These are phyloP conservation scores for Caenorhabditis panamensis DNA, from an alignment of 2,888 invertebrate genomes.

Conservation along the genomic window DNA sequence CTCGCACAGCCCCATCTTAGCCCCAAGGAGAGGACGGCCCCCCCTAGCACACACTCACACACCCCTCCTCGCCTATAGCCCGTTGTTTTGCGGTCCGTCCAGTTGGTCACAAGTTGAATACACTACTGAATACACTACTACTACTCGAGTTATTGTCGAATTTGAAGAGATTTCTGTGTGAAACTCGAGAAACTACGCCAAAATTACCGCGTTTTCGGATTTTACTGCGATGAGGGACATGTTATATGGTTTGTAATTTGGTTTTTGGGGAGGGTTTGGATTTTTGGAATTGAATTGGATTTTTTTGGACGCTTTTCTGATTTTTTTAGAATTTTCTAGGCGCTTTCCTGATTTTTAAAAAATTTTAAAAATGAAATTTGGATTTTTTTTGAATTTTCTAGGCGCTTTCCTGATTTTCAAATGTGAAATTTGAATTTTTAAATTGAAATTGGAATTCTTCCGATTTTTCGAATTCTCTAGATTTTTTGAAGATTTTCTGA, in stretches of 20 bases:
- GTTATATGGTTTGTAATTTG: conserved; percentile 37
- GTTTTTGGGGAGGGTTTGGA: background rate
- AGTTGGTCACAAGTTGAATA: background rate
- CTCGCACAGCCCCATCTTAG: background rate
- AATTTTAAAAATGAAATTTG: background rate
- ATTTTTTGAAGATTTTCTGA: conserved; percentile 5
- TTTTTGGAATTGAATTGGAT: background rate
- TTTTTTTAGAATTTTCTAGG: too few relatives aligned
- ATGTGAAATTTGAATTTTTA: conserved; percentile 1
- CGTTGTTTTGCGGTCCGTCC: background rate
- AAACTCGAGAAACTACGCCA: background rate
- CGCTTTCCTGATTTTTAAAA: background rate
- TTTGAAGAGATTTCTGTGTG: too few relatives aligned
- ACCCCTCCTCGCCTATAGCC: conserved; percentile 14
- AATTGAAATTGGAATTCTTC: background rate
- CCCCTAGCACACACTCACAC: conserved; percentile 23
- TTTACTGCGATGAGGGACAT: conserved; percentile 54
- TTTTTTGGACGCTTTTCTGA: too few relatives aligned
- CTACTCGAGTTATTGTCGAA: background rate
- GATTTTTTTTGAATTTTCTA: conserved; percentile 12
- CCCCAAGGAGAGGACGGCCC: background rate
- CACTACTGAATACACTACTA: background rate
- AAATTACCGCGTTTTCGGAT: background rate
- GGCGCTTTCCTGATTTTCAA: too few relatives aligned
- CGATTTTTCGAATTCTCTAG: background rate